Evolutionary conservation across 2,113 vertebrate genomes (phyloP).

Genomic region (Gymnarchus niloticus): DNA sequence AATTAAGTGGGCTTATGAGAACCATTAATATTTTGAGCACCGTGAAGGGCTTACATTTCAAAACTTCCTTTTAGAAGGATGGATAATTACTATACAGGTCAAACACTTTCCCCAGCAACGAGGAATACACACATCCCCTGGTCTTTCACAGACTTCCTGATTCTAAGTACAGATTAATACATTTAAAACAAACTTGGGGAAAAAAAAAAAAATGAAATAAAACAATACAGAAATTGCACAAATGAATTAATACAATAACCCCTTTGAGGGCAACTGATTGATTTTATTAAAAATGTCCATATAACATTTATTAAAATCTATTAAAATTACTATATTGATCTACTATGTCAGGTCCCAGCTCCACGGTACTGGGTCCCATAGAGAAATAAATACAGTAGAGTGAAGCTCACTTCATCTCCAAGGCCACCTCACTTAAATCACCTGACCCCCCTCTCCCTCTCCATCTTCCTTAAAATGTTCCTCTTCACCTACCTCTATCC

Average conservation of each 20-base stretch:
- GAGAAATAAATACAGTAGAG: constrained; percentile 65
- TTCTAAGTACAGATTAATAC: neutral
- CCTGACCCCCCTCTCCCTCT: neutral
- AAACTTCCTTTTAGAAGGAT: neutral
- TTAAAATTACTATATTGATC: constrained; percentile 66
- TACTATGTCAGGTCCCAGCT: constrained; percentile 49
- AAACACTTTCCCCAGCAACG: neutral
- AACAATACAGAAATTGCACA: neutral
- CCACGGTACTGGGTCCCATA: constrained; percentile 49
- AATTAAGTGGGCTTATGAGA: too few species aligned
- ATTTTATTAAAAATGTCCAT: constrained; percentile 75
- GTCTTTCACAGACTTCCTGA: neutral
- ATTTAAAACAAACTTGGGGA: too few species aligned
- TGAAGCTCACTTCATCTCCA: constrained; percentile 34
- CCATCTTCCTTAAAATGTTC: constrained; percentile 28
- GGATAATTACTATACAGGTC: neutral
- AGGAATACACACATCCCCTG: neutral
- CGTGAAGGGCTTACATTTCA: neutral
- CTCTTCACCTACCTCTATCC: constrained; percentile 17
- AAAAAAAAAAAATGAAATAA: neutral
- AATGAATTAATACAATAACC: neutral
- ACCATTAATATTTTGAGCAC: neutral
- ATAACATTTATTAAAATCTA: constrained; percentile 74
- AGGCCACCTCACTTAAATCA: neutral
- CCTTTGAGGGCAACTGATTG: constrained; percentile 55